phyloP scores from a whole-genome alignment of 2,888 invertebrate species.

The Conops quadrifasciatus region DNA sequence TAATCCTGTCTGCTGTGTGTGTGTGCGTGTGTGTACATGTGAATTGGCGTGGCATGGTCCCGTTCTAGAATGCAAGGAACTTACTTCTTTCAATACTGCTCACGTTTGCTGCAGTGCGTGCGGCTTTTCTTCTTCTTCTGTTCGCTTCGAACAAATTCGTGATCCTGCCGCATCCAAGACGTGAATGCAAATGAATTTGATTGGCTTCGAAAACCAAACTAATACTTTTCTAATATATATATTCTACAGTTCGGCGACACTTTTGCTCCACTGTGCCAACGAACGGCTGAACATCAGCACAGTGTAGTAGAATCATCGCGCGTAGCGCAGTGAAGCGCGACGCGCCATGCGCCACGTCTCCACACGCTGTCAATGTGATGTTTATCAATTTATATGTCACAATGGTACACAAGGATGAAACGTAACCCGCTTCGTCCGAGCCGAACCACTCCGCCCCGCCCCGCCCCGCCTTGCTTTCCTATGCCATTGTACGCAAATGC shows the following conservation, averaged over 20 bases:
- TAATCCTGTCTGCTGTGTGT: no score
- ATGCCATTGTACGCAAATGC: slow-evolving; percentile 1
- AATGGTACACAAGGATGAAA: neutral
- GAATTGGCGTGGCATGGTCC: no score
- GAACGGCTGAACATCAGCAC: no score
- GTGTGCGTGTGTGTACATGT: no score
- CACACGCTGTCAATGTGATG: slow-evolving; percentile 20
- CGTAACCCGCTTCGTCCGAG: no score
- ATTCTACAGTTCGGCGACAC: neutral
- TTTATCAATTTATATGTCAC: slow-evolving; percentile 27
- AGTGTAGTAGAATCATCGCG: no score
- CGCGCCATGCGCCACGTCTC: slow-evolving; percentile 7
- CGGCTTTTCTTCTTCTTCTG: neutral
- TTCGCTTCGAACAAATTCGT: neutral
- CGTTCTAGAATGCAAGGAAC: no score
- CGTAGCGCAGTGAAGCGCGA: slow-evolving; percentile 8
- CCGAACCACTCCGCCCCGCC: no score
- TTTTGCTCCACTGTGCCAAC: slow-evolving; percentile 22
- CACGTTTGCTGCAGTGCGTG: no score
- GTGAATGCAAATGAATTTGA: slow-evolving; percentile 23
- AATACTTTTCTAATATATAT: slow-evolving; percentile 1
- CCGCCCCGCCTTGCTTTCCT: neutral
- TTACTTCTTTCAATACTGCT: no score
- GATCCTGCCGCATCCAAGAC: slow-evolving; percentile 12
- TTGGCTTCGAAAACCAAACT: slow-evolving; percentile 1